phyloP scores from a whole-genome alignment of 1,140 invertebrate species.

The Bombus fervidus region DNA sequence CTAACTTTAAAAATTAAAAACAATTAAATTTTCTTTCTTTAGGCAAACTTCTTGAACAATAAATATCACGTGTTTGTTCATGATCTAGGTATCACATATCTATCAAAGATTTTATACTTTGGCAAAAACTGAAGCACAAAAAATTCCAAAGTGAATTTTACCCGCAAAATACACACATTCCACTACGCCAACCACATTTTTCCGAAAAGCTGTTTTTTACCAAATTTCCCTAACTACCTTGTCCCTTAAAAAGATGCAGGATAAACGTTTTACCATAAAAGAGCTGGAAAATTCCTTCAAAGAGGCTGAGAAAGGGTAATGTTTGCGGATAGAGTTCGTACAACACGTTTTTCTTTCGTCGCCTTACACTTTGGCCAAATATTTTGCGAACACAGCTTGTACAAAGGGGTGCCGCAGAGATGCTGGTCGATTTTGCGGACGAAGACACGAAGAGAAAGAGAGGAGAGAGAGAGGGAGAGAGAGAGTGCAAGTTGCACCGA shows the following conservation, averaged over 20 bases:
- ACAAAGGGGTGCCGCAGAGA: background rate
- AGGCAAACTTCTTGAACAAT: too few species aligned
- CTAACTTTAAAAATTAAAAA: too few species aligned
- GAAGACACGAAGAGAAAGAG: constrained; percentile 17
- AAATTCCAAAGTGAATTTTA: too few species aligned
- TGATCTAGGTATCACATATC: too few species aligned
- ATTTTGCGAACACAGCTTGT: background rate
- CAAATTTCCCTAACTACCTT: background rate
- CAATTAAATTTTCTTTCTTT: too few species aligned
- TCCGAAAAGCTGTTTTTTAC: too few species aligned
- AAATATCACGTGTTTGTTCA: too few species aligned
- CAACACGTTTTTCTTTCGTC: constrained; percentile 14
- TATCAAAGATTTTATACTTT: too few species aligned
- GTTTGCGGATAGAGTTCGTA: background rate
- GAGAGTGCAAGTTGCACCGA: constrained; percentile 18
- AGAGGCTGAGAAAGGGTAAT: background rate
- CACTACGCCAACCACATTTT: too few species aligned
- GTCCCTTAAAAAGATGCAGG: background rate
- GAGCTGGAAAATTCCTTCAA: background rate
- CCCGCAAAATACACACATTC: too few species aligned
- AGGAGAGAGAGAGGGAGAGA: background rate
- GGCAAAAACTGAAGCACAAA: too few species aligned
- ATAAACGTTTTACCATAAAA: background rate
- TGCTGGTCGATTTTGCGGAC: constrained; percentile 21
- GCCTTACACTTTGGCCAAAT: constrained; percentile 9